Base-by-base conservation (phyloP, 2,113 vertebrate genomes). In the Glaucidium brasilianum region DNA sequence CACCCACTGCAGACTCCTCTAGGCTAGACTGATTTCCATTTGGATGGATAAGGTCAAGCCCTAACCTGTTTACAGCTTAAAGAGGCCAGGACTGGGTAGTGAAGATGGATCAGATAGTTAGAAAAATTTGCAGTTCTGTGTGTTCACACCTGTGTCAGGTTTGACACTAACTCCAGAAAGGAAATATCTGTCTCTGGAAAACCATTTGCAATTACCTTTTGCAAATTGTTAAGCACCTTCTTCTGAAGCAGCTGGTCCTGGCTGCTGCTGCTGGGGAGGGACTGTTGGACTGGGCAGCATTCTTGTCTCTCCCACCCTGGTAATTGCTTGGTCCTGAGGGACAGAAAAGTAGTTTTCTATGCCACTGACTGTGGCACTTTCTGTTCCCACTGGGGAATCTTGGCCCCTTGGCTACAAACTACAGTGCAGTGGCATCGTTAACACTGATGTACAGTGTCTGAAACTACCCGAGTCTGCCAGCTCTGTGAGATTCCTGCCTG, bases 401-500 rank as follows among this genome's bases (percentile, higher is more conserved):
- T 45, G 43, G 43, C 37, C 43, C 64, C 55, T 32, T 35, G 26
- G 53, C 39, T 74, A 21, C 2, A 2, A 60, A 63, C 27, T 4
- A 8, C 2, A 22, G 49, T 68, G 62, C 67, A 39, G 37, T 3
- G 55, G 15, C 52, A 45, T 29, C 1, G 0, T 10, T 79, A 52
- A 20, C 21, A 8, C 29, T 45, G 35, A 55, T 15, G 35, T 3
- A 26, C 18, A 17, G n/a, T 2, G 7, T 15, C 17, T 25, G 45
- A 71, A 85, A 59, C 62, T 18, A 4, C 26, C 11, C 0, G 2
- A 17, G 32, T 6, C 15, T 25, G 35, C 25, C n/a, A 47, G 26
- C 49, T 50, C 49, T 2, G 1, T 2, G 49, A 45, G 62, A 41
- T 12, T 29, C 62, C 43, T 4, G 5, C 5, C 16, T 11, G 26